Conservation (phyloP, 2,113 vertebrate species). For the Propithecus coquereli region DNA sequence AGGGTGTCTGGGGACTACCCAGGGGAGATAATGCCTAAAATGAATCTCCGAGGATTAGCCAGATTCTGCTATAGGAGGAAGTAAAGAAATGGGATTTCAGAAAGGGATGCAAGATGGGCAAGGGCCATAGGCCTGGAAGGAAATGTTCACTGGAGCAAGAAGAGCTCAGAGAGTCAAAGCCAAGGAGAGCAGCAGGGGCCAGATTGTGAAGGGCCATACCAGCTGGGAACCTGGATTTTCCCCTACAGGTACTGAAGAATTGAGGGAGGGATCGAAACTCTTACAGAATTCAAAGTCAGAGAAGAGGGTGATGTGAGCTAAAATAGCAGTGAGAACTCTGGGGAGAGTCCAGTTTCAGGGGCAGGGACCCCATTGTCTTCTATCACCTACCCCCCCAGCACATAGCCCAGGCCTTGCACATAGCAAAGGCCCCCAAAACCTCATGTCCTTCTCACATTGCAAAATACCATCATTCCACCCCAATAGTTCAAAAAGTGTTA, state of each 20-base stretch:
- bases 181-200: not conserved
- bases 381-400: not conserved
- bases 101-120: not conserved
- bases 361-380: not conserved
- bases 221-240: not conserved
- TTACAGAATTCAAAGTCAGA: not conserved
- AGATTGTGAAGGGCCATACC: accelerated
- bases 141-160: not conserved
- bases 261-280: not conserved
- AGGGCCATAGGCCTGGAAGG: not conserved
- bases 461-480: not conserved
- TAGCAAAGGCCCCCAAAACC: not conserved
- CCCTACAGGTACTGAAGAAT: no score
- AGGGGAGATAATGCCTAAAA: not conserved
- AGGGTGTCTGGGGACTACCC: not conserved
- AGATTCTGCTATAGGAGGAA: not conserved
- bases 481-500: not conserved
- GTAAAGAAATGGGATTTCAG: not conserved
- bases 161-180: not conserved
- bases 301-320: no score
- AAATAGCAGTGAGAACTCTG: not conserved
- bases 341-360: not conserved
- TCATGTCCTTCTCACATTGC: not conserved
- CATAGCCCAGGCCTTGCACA: not conserved
- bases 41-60: not conserved